Percentiles rank a stretch among this genome's conserved stretches.
Evolutionary conservation across 2,113 vertebrate genomes (phyloP).

Genomic region (Vulpes lagopus): DNA sequence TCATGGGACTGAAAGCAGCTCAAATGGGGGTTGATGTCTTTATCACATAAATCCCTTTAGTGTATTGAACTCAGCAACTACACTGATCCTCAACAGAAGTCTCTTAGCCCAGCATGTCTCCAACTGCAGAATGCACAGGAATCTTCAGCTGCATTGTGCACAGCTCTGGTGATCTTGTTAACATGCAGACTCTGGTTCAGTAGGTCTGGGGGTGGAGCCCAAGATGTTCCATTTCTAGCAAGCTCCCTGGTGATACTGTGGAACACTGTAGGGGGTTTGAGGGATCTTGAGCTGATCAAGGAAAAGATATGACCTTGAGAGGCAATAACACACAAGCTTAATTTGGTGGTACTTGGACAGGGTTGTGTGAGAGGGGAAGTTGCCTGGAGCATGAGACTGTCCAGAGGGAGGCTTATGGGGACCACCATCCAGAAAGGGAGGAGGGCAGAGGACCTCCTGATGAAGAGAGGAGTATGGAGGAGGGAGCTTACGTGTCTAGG

Average conservation of each 20-base stretch:
- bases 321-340: not conserved
- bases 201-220: not conserved
- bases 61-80: not conserved
- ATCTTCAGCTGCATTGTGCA: not conserved
- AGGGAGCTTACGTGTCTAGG: rapidly evolving
- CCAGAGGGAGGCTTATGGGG: not conserved
- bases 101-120: not conserved
- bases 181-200: not conserved
- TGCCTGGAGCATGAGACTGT: not conserved
- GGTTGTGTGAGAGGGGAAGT: not conserved
- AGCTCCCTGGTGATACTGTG: not conserved
- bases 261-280: not conserved
- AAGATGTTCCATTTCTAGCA: not conserved
- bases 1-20: not conserved
- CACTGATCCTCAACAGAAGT: not conserved
- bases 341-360: not conserved
- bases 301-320: not conserved
- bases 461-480: not conserved
- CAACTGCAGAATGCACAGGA: not conserved
- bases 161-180: not conserved
- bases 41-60: not conserved
- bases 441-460: not conserved
- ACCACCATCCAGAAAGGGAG: not conserved
- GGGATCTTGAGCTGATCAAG: not conserved
- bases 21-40: not conserved